Percentiles rank a stretch among this genome's conserved stretches.
These are phyloP conservation scores for Leptopilina boulardi DNA, from an alignment of 1,140 invertebrate genomes.

Conservation along the genomic window DNA sequence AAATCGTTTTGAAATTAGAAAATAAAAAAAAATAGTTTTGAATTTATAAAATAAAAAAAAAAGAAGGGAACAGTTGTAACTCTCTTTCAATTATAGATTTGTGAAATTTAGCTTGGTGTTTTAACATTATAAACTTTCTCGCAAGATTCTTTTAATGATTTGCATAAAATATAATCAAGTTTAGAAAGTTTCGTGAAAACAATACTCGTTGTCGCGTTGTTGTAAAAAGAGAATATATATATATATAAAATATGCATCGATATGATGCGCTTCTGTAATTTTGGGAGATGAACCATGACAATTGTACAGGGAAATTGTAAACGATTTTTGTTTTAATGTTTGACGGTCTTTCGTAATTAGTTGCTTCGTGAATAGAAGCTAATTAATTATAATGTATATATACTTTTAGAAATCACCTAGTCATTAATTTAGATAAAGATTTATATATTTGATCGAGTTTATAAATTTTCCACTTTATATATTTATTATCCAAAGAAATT, in stretches of 20 bases:
- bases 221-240: constrained; percentile 48
- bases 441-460: no score
- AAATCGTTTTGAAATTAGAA: neutral
- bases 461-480: no score
- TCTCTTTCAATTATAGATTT: neutral
- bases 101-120: neutral
- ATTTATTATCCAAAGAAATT: no score
- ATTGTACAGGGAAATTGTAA: constrained; percentile 53
- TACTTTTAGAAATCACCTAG: no score
- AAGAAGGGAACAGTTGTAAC: no score
- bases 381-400: neutral
- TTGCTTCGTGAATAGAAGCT: neutral
- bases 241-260: constrained; percentile 55
- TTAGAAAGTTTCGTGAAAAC: constrained; percentile 58
- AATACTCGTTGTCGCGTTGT: constrained; percentile 42
- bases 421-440: no score
- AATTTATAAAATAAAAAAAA: no score
- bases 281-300: constrained; percentile 55
- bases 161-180: constrained; percentile 53
- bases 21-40: neutral
- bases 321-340: constrained; percentile 35
- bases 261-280: constrained; percentile 47
- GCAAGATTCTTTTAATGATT: constrained; percentile 40
- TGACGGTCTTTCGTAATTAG: neutral
- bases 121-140: constrained; percentile 3